Evolutionary conservation across 2,113 vertebrate genomes (phyloP).

Genomic region (Myrmophylax atrothorax): DNA sequence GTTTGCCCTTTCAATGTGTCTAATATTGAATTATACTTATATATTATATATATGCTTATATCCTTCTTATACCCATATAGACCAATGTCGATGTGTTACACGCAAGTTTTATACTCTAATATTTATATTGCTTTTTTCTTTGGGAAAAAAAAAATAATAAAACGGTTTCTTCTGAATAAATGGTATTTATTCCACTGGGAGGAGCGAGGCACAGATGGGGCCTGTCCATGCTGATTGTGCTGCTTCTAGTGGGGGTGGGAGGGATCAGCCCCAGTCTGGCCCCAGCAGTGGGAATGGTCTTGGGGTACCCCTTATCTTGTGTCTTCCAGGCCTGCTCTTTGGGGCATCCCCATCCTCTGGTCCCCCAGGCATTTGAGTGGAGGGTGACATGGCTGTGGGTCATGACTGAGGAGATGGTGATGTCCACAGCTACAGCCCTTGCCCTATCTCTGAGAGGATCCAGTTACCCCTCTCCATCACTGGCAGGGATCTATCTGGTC

Average conservation of each 20-base stretch:
- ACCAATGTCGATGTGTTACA: constrained; percentile 86
- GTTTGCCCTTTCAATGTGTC: constrained; percentile 85
- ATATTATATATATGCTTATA: constrained; percentile 91
- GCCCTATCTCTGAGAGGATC: background rate
- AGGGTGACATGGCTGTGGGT: background rate
- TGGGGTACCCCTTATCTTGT: accelerated
- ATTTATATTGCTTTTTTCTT: constrained; percentile 99
- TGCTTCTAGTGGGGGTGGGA: accelerated
- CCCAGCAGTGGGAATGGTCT: background rate
- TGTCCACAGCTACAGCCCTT: background rate
- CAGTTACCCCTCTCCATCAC: background rate
- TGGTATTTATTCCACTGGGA: background rate
- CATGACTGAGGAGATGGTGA: accelerated
- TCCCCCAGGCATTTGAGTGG: background rate
- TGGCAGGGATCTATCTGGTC: background rate
- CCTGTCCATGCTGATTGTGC: accelerated
- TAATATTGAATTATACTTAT: constrained; percentile 89
- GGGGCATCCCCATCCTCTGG: background rate
- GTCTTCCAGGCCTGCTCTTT: background rate
- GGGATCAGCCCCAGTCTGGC: background rate
- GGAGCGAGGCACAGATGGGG: background rate
- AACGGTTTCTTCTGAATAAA: constrained; percentile 87
- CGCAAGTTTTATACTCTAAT: constrained; percentile 99
- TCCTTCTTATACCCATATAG: constrained; percentile 91
- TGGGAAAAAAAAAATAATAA: constrained; percentile 95